Conservation (phyloP, 2,888 invertebrate genomes). For the Dynastes tityus region DNA sequence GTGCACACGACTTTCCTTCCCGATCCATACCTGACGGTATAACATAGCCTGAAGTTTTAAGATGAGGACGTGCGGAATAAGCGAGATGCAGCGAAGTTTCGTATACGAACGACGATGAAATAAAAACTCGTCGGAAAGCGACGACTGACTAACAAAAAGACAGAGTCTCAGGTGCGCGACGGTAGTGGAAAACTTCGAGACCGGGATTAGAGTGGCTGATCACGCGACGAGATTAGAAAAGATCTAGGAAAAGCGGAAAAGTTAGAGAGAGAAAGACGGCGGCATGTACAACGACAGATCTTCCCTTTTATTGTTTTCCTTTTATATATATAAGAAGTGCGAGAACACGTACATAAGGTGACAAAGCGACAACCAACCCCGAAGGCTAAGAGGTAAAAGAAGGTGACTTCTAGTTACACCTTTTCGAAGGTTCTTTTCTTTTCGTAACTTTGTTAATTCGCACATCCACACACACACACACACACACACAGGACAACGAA, state of each 20-base stretch:
- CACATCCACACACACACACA: background rate
- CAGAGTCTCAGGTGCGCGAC: conserved; percentile 25
- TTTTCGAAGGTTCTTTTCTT: background rate
- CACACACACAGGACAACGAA: background rate
- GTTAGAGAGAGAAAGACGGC: background rate
- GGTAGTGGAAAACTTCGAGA: background rate
- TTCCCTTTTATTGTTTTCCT: conserved; percentile 22
- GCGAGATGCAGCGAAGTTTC: background rate
- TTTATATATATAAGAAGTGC: background rate
- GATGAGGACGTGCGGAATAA: background rate
- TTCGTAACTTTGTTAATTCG: conserved; percentile 23
- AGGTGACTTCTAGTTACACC: background rate
- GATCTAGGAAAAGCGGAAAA: background rate
- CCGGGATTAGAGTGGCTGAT: conserved; percentile 25
- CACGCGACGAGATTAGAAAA: conserved; percentile 30
- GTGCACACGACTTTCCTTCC: background rate
- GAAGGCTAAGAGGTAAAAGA: background rate
- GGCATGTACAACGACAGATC: background rate
- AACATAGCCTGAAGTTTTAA: background rate
- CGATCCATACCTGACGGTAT: too few relatives aligned
- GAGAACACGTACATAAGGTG: background rate
- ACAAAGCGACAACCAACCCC: background rate
- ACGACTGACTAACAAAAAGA: background rate
- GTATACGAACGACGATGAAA: background rate
- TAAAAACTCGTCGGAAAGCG: background rate